These are phyloP conservation scores for Pipa parva DNA, from an alignment of 2,113 vertebrate species.

Conservation along the genomic window DNA sequence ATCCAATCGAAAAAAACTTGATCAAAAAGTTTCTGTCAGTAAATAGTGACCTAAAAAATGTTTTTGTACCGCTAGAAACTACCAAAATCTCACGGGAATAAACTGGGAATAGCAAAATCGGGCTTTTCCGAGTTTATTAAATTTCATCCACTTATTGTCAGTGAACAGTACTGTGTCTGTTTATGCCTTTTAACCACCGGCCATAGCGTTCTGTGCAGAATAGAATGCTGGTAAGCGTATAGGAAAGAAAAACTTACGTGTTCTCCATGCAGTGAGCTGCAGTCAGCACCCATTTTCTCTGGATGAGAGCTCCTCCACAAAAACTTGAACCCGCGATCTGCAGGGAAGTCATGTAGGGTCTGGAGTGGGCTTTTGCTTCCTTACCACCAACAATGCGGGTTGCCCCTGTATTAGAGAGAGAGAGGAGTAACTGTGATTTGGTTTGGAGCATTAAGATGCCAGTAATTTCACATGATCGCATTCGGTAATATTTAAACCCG, in stretches of 20 bases:
- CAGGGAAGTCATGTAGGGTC: conserved; percentile 73
- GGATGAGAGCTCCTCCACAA: conserved; percentile 61
- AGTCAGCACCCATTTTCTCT: conserved; percentile 57
- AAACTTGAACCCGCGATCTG: conserved; percentile 44
- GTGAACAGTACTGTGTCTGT: too few relatives aligned
- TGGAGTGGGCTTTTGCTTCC: conserved; percentile 61
- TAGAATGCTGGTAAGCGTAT: too few relatives aligned
- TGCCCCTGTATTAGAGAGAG: conserved; percentile 52
- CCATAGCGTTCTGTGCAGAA: too few relatives aligned
- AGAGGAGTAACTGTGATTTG: not conserved
- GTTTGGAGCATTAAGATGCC: not conserved
- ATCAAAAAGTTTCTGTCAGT: too few relatives aligned
- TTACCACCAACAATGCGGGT: conserved; percentile 67
- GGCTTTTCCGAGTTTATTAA: too few relatives aligned
- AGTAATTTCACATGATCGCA: not conserved
- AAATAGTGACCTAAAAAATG: too few relatives aligned
- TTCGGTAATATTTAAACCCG: not conserved
- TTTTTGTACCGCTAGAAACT: too few relatives aligned
- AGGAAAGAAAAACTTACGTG: conserved; percentile 53
- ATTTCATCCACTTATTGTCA: too few relatives aligned
- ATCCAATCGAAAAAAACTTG: too few relatives aligned
- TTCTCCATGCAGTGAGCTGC: conserved; percentile 60
- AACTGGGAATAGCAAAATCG: too few relatives aligned
- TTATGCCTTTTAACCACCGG: too few relatives aligned
- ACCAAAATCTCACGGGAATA: too few relatives aligned